These are phyloP conservation scores for rabbit (Oryctolagus cuniculus) DNA, from an alignment of 2,113 vertebrate species.

Conservation along the genomic window DNA sequence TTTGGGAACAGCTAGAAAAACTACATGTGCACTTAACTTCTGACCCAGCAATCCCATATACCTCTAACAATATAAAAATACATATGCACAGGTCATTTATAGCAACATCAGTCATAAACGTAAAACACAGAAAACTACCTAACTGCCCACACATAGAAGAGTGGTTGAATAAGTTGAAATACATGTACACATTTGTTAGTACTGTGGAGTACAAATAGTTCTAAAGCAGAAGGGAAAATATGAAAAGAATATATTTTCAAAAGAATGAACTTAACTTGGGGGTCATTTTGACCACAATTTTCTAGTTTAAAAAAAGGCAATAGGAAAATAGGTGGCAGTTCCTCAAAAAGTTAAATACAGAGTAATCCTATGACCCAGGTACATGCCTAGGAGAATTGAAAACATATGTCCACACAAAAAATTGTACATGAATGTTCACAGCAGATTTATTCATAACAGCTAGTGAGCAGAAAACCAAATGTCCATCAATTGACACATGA, in stretches of 20 bases:
- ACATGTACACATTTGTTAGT: neutral
- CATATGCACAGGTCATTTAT: neutral
- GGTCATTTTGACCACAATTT: slow-evolving; percentile 7
- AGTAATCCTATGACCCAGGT: slow-evolving; percentile 12
- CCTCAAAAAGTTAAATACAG: slow-evolving; percentile 26
- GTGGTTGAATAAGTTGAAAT: slow-evolving; percentile 16
- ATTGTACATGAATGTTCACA: neutral
- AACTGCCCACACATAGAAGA: neutral
- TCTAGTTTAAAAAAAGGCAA: slow-evolving; percentile 19
- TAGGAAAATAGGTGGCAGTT: neutral
- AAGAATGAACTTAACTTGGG: slow-evolving; percentile 16
- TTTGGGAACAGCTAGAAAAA: slow-evolving; percentile 43
- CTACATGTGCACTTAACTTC: slow-evolving; percentile 3
- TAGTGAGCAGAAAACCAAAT: slow-evolving; percentile 14
- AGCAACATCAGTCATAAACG: slow-evolving; percentile 23
- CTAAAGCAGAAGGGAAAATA: neutral
- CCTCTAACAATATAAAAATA: slow-evolving; percentile 43
- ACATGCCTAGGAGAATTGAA: neutral
- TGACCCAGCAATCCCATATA: slow-evolving; percentile 23
- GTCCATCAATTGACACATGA: neutral
- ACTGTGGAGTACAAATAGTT: neutral
- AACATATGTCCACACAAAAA: neutral
- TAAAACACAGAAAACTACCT: slow-evolving; percentile 22
- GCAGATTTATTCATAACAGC: neutral
- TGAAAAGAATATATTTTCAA: neutral